These are phyloP conservation scores for Amphipyra tragopoginis DNA, from an alignment of 2,888 invertebrate genomes.

Conservation along the genomic window DNA sequence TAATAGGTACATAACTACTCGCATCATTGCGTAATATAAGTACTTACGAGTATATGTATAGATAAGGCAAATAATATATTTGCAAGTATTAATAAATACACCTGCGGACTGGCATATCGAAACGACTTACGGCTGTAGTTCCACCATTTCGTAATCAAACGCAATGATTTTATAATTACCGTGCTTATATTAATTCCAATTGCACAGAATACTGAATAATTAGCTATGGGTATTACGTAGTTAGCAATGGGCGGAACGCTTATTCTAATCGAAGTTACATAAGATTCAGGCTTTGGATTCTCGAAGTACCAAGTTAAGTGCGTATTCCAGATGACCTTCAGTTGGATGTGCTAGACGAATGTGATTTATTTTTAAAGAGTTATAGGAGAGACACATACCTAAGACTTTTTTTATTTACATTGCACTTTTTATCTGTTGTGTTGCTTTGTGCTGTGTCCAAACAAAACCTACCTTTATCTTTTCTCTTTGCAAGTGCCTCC, in stretches of 20 bases:
- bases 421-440: too few relatives aligned
- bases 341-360: background rate
- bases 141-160: slow-evolving; percentile 15
- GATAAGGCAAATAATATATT: slow-evolving; percentile 21
- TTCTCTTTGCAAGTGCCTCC: too few relatives aligned
- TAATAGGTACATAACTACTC: slow-evolving; percentile 8
- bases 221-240: slow-evolving; percentile 17
- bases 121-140: slow-evolving; percentile 17
- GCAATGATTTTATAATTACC: slow-evolving; percentile 32
- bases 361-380: too few relatives aligned
- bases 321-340: background rate
- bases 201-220: slow-evolving; percentile 28
- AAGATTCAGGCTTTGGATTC: slow-evolving; percentile 1
- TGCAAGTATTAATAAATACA: slow-evolving; percentile 1
- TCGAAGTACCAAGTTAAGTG: background rate
- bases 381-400: too few relatives aligned
- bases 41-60: slow-evolving; percentile 14
- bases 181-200: slow-evolving; percentile 26
- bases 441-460: too few relatives aligned
- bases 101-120: slow-evolving; percentile 4
- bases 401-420: too few relatives aligned
- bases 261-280: slow-evolving; percentile 19
- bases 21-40: slow-evolving; percentile 24
- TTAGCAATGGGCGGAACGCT: slow-evolving; percentile 18
- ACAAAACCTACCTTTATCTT: too few relatives aligned